These are phyloP conservation scores for Penaeus japonicus DNA, from an alignment of 1,140 invertebrate species.

Conservation along the genomic window DNA sequence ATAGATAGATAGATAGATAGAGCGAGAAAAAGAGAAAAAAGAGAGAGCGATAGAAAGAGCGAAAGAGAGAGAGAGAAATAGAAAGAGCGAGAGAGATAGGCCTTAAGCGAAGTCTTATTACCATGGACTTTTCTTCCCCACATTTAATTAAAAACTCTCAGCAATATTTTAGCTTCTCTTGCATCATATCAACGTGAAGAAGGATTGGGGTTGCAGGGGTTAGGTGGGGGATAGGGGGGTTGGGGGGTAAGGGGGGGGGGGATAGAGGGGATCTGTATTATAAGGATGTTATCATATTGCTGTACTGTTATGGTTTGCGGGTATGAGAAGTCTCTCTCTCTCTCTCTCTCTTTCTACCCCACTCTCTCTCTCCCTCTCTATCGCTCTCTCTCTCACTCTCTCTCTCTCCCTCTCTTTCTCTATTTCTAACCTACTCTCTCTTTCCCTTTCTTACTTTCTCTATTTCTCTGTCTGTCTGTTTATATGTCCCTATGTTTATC, in stretches of 20 bases:
- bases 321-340: not conserved
- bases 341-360: conserved; percentile 10
- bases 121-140: not conserved
- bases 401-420: not conserved
- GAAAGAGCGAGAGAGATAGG: not conserved
- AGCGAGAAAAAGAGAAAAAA: not conserved
- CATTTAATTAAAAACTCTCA: no score
- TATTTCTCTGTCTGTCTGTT: no score
- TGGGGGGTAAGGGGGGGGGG: no score
- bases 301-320: not conserved
- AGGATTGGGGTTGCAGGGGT: no score
- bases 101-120: not conserved
- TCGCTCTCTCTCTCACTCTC: no score
- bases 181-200: no score
- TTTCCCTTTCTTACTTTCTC: no score
- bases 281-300: not conserved
- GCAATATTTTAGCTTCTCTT: no score
- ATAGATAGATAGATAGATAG: not conserved
- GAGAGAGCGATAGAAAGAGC: conserved; percentile 19
- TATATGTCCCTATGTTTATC: no score
- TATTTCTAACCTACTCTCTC: not conserved
- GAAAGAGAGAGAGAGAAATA: conserved; percentile 24
- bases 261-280: not conserved
- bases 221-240: no score
- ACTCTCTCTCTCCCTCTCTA: conserved; percentile 21